These are phyloP conservation scores for Talpa occidentalis DNA, from an alignment of 2,113 vertebrate genomes.

Conservation along the genomic window DNA sequence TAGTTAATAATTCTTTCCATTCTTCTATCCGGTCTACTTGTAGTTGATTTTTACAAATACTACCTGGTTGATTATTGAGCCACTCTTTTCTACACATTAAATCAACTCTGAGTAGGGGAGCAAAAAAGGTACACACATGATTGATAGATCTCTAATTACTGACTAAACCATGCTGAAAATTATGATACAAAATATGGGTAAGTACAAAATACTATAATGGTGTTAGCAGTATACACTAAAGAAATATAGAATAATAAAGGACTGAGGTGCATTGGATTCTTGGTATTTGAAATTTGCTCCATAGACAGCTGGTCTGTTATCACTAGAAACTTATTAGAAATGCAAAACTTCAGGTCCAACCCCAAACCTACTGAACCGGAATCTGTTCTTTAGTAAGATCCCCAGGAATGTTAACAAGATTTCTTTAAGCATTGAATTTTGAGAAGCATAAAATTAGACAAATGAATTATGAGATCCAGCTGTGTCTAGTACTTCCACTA, in stretches of 20 bases:
- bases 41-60: slow-evolving; percentile 1
- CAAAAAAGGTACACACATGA: neutral
- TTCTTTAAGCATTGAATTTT: slow-evolving; percentile 33
- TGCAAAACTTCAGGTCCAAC: neutral
- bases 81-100: neutral
- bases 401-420: neutral
- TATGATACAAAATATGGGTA: slow-evolving; percentile 1
- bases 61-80: slow-evolving; percentile 1
- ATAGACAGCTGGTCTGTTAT: neutral
- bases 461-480: neutral
- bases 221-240: neutral
- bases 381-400: neutral
- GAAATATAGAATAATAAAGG: neutral
- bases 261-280: neutral
- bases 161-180: slow-evolving; percentile 13
- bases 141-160: slow-evolving; percentile 38
- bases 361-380: neutral
- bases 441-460: neutral
- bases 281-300: too few species aligned
- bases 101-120: neutral
- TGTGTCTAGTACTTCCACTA: neutral
- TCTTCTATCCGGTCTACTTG: neutral
- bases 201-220: neutral
- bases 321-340: neutral
- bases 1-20: neutral